These are phyloP conservation scores for Progne subis DNA, from an alignment of 2,113 vertebrate genomes.

Conservation along the genomic window DNA sequence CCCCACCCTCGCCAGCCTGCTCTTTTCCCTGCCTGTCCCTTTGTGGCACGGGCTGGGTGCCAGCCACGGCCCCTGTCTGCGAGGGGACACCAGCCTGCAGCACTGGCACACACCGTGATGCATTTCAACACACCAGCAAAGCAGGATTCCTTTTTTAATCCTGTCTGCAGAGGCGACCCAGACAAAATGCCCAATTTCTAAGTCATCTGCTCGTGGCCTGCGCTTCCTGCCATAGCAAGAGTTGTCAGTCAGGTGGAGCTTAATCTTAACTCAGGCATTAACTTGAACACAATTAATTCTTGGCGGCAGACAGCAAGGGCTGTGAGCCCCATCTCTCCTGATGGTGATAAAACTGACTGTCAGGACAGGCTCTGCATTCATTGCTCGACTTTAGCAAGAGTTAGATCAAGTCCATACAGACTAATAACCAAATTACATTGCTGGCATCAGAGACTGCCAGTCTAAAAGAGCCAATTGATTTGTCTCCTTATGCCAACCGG, in stretches of 20 bases:
- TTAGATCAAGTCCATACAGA: conserved; percentile 52
- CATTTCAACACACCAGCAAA: background rate
- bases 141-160: background rate
- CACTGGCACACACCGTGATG: background rate
- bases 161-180: background rate
- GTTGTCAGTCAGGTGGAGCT: conserved; percentile 53
- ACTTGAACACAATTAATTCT: conserved; percentile 65
- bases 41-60: background rate
- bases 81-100: background rate
- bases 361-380: conserved; percentile 48
- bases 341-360: conserved; percentile 32
- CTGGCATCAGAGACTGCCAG: background rate
- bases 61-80: background rate
- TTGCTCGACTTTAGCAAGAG: conserved; percentile 36
- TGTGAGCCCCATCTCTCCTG: conserved; percentile 20
- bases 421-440: conserved; percentile 21
- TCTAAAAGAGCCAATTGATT: conserved; percentile 1
- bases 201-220: background rate
- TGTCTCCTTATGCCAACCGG: background rate
- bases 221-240: background rate
- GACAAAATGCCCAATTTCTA: background rate
- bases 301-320: conserved; percentile 32
- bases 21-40: background rate
- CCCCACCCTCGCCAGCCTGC: background rate
- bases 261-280: conserved; percentile 55